Evolutionary conservation across 23 tunicate genomes (phyloP).

Genomic region (Trididemnum nubilum): DNA sequence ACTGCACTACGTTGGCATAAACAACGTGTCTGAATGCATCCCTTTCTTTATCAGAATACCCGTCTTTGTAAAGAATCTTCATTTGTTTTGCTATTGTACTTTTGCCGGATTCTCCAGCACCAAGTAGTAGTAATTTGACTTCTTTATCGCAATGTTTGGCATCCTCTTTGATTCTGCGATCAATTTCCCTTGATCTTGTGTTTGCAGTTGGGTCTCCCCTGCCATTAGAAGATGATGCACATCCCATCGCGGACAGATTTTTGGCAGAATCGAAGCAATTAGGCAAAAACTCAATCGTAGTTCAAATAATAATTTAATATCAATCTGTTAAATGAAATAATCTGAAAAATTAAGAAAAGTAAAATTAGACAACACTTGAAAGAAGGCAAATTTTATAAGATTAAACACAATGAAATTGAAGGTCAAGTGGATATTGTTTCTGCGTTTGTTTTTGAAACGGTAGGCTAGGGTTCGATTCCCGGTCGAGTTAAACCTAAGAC

Average conservation of each 20-base stretch:
- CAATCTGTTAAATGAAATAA: too few species aligned
- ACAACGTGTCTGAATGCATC: constrained; percentile 59
- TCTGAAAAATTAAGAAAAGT: too few species aligned
- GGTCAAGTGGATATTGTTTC: too few species aligned
- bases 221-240: constrained; percentile 61
- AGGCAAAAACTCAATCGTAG: too few species aligned
- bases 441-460: too few species aligned
- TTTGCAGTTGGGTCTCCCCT: constrained; percentile 29
- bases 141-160: constrained; percentile 77
- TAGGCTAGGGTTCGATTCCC: too few species aligned
- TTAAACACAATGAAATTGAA: too few species aligned
- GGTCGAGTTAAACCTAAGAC: too few species aligned
- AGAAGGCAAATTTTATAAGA: too few species aligned
- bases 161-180: constrained; percentile 73
- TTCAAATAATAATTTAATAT: too few species aligned
- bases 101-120: constrained; percentile 98
- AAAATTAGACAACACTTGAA: too few species aligned
- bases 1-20: constrained; percentile 77
- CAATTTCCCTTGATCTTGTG: constrained; percentile 59
- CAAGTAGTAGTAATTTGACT: constrained; percentile 76
- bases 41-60: constrained; percentile 80
- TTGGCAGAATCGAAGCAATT: too few species aligned
- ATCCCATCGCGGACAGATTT: constrained; percentile 88
- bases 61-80: constrained; percentile 93
- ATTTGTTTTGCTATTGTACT: constrained; percentile 96